Evolutionary conservation across 2,888 invertebrate genomes (phyloP).

Genomic region (Cenopis cana): DNA sequence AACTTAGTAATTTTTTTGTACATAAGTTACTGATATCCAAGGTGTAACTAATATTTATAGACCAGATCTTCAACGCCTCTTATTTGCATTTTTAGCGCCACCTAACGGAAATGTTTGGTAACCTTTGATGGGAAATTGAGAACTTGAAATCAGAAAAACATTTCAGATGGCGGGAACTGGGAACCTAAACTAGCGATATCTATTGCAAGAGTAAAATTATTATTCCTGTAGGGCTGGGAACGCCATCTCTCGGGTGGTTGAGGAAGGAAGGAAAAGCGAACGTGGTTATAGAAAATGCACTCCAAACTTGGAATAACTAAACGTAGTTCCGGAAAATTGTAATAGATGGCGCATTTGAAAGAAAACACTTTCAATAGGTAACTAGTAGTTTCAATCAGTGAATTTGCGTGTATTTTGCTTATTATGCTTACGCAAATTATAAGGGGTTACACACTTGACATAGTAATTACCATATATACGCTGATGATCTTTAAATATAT

Average conservation of each 20-base stretch:
- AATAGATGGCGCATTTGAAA: slow-evolving; percentile 48
- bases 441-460: too few species aligned
- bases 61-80: too few species aligned
- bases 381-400: too few species aligned
- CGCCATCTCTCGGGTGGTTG: slow-evolving; percentile 62
- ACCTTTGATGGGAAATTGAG: neutral
- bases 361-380: neutral
- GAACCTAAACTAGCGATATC: neutral
- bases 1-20: too few species aligned
- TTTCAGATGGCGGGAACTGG: neutral
- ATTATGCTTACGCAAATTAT: too few species aligned
- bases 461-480: too few species aligned
- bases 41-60: too few species aligned
- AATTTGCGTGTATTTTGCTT: too few species aligned
- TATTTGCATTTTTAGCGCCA: neutral
- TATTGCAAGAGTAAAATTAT: neutral
- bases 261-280: neutral
- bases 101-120: neutral
- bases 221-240: slow-evolving; percentile 2
- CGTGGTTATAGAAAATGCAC: neutral
- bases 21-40: too few species aligned
- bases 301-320: too few species aligned
- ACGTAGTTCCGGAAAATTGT: slow-evolving; percentile 49
- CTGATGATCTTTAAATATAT: too few species aligned
- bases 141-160: neutral